Evolutionary conservation across 2,888 invertebrate species (phyloP).

Genomic region (Drosophila austrosaltans): DNA sequence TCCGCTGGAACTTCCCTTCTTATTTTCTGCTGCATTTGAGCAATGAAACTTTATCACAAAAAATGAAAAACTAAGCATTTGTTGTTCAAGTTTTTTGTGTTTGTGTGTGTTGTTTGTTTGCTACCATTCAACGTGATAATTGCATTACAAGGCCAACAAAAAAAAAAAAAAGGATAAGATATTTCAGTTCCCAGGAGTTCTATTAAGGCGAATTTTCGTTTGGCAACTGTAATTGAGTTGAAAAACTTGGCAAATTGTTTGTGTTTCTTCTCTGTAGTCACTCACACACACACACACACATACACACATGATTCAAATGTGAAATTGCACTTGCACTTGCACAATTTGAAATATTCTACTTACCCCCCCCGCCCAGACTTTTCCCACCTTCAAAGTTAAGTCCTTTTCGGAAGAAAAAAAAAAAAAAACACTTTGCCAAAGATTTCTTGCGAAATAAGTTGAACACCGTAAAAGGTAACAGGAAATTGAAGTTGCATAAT

Average conservation of each 20-base stretch:
- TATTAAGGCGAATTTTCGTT: slow-evolving; percentile 40
- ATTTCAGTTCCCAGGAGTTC: slow-evolving; percentile 36
- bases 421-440: slow-evolving; percentile 23
- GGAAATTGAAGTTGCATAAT: slow-evolving; percentile 20
- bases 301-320: slow-evolving; percentile 33
- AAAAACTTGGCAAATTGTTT: slow-evolving; percentile 61
- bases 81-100: slow-evolving; percentile 43
- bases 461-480: slow-evolving; percentile 2
- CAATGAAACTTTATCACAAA: slow-evolving; percentile 51
- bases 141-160: slow-evolving; percentile 38
- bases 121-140: slow-evolving; percentile 64
- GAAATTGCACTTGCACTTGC: slow-evolving; percentile 55
- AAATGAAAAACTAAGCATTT: slow-evolving; percentile 42
- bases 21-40: slow-evolving; percentile 34
- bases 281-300: slow-evolving; percentile 6
- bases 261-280: not conserved
- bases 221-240: slow-evolving; percentile 64
- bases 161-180: slow-evolving; percentile 1
- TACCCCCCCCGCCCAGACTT: slow-evolving; percentile 41
- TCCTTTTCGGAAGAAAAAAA: not conserved
- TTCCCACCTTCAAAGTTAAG: slow-evolving; percentile 37
- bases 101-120: slow-evolving; percentile 26
- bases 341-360: slow-evolving; percentile 15
- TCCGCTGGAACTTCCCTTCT: not conserved
- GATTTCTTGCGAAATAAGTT: slow-evolving; percentile 32